These are phyloP conservation scores for Xylota sylvarum DNA, from an alignment of 2,888 invertebrate species.

Conservation along the genomic window DNA sequence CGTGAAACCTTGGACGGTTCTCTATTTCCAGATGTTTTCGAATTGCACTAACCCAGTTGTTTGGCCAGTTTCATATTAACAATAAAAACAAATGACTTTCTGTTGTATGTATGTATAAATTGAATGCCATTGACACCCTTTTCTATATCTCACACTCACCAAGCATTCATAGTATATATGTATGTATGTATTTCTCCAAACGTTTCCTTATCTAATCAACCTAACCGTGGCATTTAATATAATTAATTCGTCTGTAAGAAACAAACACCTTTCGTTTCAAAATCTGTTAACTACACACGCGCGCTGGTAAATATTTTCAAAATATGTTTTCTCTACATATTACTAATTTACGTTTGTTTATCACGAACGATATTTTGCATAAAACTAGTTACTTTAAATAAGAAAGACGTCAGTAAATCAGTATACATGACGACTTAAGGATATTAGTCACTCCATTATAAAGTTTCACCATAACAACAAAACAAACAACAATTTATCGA, in stretches of 20 bases:
- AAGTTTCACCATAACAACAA: slow-evolving; percentile 4
- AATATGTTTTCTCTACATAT: neutral
- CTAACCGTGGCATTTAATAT: neutral
- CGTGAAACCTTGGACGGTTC: neutral
- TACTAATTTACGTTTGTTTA: slow-evolving; percentile 1
- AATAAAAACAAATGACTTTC: neutral
- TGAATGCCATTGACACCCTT: neutral
- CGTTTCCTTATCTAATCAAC: slow-evolving; percentile 3
- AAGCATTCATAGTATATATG: neutral
- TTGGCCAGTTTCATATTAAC: neutral
- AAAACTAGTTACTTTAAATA: neutral
- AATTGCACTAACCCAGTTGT: neutral
- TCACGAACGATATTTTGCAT: slow-evolving; percentile 11
- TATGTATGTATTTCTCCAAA: neutral
- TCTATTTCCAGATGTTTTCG: neutral
- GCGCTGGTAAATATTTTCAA: neutral
- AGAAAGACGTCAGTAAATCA: slow-evolving; percentile 1
- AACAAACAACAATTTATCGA: slow-evolving; percentile 7
- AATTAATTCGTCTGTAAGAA: neutral
- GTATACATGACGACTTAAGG: slow-evolving; percentile 10
- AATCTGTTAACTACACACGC: neutral
- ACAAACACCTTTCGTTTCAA: neutral
- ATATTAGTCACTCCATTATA: slow-evolving; percentile 24
- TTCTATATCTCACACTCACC: neutral
- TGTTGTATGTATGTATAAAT: neutral